Base-by-base conservation (phyloP, 2,888 invertebrate species). In the Piscicola geometra region DNA sequence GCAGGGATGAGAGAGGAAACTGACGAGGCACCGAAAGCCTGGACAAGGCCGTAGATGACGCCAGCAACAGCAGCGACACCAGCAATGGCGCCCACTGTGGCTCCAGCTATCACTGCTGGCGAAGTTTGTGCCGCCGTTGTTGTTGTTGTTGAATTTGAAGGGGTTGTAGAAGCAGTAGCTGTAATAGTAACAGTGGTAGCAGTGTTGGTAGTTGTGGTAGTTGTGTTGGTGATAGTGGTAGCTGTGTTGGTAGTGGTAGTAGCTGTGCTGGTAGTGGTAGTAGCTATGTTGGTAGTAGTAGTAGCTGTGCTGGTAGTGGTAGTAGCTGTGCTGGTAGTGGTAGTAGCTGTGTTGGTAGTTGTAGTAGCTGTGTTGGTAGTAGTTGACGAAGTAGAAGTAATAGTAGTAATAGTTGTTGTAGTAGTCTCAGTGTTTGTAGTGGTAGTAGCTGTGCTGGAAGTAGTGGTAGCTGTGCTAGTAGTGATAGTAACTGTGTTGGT, bases 321-420 rank as follows among this genome's bases (percentile, higher is more conserved):
- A 12, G n/a, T 30, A 9, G 64, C 25, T 64, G 64, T 64, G 9
- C 9, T 64, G 5, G n/a, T 64, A 12, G 64, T 64, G 3, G 64
- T 64, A 12, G 30, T 64, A 9, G 64, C 30, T 64, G 64, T 64
- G 9, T n/a, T 64, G 3, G 9, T 64, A 9, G 64, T 64, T 64
- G 64, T 64, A 12, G n/a, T 64, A 21, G 64, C 30, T n/a, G n/a
- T 64, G n/a, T n/a, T 64, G 5, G n/a, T 64, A 9, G n/a, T 30
- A 12, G 64, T n/a, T 64, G 64, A 12, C 21, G n/a, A 12, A 9
- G n/a, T 30, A 12, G 64, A 5, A 12, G 64, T 64, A 9, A 21
- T 21, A 12, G 64, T 64, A 21, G 5, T 64, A 3, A 64, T 64
- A 9, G n/a, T 64, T 64, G 64, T 64, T 64, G 64, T 64, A 64